A percentile compares a stretch with the other conserved stretches of the same genome.
Conservation (phyloP, 2,797 vertebrate genomes). For the Acrossocheilus fasciatus region DNA sequence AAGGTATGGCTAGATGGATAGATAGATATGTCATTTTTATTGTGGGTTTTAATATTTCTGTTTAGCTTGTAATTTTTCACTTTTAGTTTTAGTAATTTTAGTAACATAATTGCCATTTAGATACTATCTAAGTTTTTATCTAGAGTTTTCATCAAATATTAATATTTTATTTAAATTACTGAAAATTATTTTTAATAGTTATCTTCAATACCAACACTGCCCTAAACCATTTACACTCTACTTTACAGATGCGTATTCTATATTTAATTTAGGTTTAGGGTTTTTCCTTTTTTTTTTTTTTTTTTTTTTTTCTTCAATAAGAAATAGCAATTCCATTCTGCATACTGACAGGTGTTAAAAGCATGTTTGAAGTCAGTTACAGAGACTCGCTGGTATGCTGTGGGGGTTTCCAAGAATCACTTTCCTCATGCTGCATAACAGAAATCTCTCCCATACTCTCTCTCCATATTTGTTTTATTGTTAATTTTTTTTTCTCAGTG, state of each 20-base stretch:
- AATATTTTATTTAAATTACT: not conserved
- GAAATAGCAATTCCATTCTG: not conserved
- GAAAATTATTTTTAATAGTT: not conserved
- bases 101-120: too few relatives aligned
- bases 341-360: not conserved
- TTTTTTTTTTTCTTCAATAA: not conserved
- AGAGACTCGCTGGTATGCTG: not conserved
- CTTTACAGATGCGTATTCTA: not conserved
- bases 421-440: not conserved
- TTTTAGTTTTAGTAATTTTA: too few relatives aligned
- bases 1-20: too few relatives aligned
- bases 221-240: not conserved
- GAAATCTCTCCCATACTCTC: not conserved
- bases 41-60: too few relatives aligned
- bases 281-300: not conserved
- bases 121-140: too few relatives aligned
- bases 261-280: not conserved
- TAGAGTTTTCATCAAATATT: not conserved
- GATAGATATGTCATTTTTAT: too few relatives aligned
- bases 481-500: conserved; percentile 34
- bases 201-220: not conserved
- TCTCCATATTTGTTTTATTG: not conserved
- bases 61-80: too few relatives aligned
- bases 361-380: not conserved
- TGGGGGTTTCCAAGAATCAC: conserved; percentile 16